Base-by-base conservation (phyloP, 2,888 invertebrate genomes). In the Xylota sylvarum region DNA sequence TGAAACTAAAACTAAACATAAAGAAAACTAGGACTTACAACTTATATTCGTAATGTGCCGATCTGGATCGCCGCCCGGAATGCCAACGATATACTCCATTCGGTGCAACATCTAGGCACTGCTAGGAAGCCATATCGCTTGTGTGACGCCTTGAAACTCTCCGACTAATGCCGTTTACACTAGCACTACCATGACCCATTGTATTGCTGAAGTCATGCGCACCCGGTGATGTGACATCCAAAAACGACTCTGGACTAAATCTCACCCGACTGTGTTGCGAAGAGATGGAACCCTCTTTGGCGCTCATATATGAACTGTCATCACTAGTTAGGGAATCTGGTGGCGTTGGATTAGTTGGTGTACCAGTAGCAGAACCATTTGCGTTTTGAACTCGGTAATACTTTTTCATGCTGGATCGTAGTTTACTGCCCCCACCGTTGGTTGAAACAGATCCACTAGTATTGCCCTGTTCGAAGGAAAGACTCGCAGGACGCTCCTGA, bases 301-400 rank as follows among this genome's bases (percentile, higher is more conserved):
- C 97, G 7, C 97, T 97, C 88, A 97, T 95, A 92, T 97, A 98
- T 52, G 97, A 97, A 90, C 97, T 96, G 90, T 97, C 97, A 89
- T 98, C 98, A 90, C 97, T 97, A 0, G 97, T 96, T 81, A 97
- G 90, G 88, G 97, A 97, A 89, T 97, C 97, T 0, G 97, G 97
- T 0, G 97, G 97, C 5, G 97, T 97, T 1, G 96, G 96, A 91
- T 96, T 96, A 0, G 97, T 96, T 17, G 97, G 96, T 0, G 97
- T 96, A 14, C 94, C 94, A 4, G 94, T 93, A 2, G 93, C 93
- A 60, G 93, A 93, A 0, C 93, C 93, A 80, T 94, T 94, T 87
- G 94, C 94, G 30, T 91, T 93, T 85, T 93, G 93, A 48, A 90
- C 92, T 88, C 89, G 94, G 93, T 91, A 92, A 89, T 96, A 96